phyloP scores from a whole-genome alignment of 2,797 vertebrate genomes.

The Lates japonicus region DNA sequence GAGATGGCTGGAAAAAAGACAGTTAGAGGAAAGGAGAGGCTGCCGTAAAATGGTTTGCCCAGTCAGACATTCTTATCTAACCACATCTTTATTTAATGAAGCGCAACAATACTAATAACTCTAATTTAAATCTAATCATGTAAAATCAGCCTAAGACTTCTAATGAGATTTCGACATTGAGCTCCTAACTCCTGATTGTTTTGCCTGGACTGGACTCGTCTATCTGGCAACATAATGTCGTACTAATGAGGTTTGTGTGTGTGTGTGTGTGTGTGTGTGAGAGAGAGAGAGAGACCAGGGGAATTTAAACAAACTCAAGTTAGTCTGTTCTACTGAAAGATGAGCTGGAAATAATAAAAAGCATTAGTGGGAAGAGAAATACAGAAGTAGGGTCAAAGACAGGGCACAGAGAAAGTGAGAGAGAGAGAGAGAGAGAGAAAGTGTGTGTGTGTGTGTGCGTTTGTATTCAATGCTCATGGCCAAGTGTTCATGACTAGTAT shows the following conservation, averaged over 20 bases:
- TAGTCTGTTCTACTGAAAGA: conserved; percentile 24
- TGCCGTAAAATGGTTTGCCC: conserved; percentile 21
- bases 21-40: conserved; percentile 31
- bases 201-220: conserved; percentile 14
- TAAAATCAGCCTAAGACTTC: conserved; percentile 2
- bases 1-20: conserved; percentile 47
- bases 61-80: conserved; percentile 28
- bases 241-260: conserved; percentile 11
- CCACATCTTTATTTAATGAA: conserved; percentile 8
- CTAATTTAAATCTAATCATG: conserved; percentile 7
- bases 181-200: conserved; percentile 2
- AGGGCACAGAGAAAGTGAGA: too few species aligned
- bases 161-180: background rate
- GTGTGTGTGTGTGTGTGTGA: background rate
- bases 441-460: conserved; percentile 3
- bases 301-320: conserved; percentile 36
- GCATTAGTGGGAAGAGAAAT: conserved; percentile 19
- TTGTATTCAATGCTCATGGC: background rate
- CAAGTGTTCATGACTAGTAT: conserved; percentile 8
- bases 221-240: conserved; percentile 15
- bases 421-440: background rate
- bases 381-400: conserved; percentile 21
- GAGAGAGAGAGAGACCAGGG: background rate
- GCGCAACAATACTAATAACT: conserved; percentile 10
- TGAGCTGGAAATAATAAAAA: conserved; percentile 43